A percentile compares a stretch with the other conserved stretches of the same genome.
Conservation (phyloP, 2,888 invertebrate species). For the Lasioglossum leucozonium region DNA sequence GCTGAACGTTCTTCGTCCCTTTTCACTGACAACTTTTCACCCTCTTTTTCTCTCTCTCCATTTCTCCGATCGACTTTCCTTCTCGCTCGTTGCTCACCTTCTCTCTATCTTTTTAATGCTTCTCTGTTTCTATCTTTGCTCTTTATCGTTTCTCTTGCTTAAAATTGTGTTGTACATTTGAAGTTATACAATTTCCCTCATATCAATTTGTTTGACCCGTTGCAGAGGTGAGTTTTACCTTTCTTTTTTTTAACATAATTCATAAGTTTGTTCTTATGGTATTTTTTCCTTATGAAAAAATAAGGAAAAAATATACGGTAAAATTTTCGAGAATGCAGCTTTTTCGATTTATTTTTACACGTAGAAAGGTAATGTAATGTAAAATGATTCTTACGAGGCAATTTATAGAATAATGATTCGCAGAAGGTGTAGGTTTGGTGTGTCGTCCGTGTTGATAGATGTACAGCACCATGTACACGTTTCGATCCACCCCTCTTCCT, state of each 20-base stretch:
- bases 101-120: background rate
- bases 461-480: background rate
- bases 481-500: background rate
- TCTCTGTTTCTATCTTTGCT: background rate
- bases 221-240: no score
- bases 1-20: constrained; percentile 66
- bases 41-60: background rate
- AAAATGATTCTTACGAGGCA: background rate
- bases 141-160: background rate
- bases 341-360: no score
- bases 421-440: background rate
- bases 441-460: background rate
- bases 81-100: constrained; percentile 8
- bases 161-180: background rate
- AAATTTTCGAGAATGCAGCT: no score
- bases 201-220: no score
- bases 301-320: no score
- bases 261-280: no score
- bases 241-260: no score
- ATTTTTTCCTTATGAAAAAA: no score
- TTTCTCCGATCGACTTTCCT: constrained; percentile 6
- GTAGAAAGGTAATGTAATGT: no score
- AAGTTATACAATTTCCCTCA: no score
- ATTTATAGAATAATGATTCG: background rate
- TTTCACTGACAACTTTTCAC: constrained; percentile 16